These are phyloP conservation scores for Myotis findleyi DNA, from an alignment of 2,797 vertebrate species.

Conservation along the genomic window DNA sequence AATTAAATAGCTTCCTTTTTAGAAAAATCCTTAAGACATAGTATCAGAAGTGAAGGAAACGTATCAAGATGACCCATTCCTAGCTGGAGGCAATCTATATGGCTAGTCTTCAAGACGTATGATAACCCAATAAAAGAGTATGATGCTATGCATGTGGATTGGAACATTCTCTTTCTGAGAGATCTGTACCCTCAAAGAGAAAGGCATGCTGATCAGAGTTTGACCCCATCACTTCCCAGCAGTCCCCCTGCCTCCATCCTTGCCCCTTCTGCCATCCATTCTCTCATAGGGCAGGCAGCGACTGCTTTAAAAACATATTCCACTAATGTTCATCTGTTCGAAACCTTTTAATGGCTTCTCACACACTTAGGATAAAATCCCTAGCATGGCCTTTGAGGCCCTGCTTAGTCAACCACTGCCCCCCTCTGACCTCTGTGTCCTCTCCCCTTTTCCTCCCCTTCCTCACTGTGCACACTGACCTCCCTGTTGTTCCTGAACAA, in stretches of 20 bases:
- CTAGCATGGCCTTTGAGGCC: background rate
- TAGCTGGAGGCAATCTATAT: background rate
- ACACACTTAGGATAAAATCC: background rate
- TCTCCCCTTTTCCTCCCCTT: background rate
- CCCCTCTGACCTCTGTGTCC: background rate
- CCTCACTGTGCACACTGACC: background rate
- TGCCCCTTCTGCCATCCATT: background rate
- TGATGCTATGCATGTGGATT: background rate
- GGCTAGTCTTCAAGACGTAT: background rate
- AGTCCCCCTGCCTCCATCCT: background rate
- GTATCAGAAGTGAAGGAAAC: background rate
- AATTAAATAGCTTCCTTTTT: background rate
- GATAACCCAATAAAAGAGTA: background rate
- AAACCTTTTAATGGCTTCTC: background rate
- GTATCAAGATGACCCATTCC: background rate
- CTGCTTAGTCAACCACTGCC: background rate
- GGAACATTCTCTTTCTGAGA: background rate
- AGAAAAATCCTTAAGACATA: constrained; percentile 10
- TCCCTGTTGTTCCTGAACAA: background rate
- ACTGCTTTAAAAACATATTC: background rate
- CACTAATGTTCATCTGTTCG: background rate
- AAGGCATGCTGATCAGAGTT: background rate
- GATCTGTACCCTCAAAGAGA: background rate
- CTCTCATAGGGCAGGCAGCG: background rate
- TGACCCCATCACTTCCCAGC: background rate